Percentiles rank a stretch among this genome's conserved stretches.
phyloP scores from a whole-genome alignment of 2,888 invertebrate species.

The Tenthredo amoena region DNA sequence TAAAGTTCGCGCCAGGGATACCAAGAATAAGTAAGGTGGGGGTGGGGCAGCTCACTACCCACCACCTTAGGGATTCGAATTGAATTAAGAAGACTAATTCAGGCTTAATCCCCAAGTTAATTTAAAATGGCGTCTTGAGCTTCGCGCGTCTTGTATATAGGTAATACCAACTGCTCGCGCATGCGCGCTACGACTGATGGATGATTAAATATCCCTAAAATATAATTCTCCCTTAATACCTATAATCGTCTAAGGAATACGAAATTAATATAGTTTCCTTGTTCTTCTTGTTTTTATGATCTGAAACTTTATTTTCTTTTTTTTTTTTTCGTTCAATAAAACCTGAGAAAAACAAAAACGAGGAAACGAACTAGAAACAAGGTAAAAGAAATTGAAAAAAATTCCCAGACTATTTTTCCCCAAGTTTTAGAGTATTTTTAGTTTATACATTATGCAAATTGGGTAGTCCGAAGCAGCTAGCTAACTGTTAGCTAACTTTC shows the following conservation, averaged over 20 bases:
- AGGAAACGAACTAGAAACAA: not conserved
- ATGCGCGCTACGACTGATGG: not conserved
- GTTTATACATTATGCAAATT: not conserved
- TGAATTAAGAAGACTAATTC: conserved; percentile 67
- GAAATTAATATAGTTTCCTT: not conserved
- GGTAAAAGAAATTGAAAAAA: not conserved
- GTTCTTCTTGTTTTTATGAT: not conserved
- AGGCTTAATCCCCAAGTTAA: conserved; percentile 64
- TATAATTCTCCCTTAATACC: not conserved
- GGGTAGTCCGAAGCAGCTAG: not conserved
- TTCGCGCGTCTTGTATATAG: conserved; percentile 56
- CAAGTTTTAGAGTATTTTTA: not conserved
- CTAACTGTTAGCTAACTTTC: not conserved
- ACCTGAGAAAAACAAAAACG: not conserved
- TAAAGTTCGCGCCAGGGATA: conserved; percentile 10
- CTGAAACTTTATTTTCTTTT: not conserved
- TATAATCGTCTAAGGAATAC: not conserved
- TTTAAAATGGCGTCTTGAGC: conserved; percentile 63
- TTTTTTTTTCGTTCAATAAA: not conserved
- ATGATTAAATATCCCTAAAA: not conserved
- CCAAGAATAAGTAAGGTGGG: not conserved
- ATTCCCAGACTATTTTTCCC: not conserved
- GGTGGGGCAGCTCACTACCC: not conserved
- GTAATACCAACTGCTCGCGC: conserved; percentile 56
- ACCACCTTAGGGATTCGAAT: conserved; percentile 61